Conservation (phyloP, 2,113 vertebrate species). For the Cyanistes caeruleus region DNA sequence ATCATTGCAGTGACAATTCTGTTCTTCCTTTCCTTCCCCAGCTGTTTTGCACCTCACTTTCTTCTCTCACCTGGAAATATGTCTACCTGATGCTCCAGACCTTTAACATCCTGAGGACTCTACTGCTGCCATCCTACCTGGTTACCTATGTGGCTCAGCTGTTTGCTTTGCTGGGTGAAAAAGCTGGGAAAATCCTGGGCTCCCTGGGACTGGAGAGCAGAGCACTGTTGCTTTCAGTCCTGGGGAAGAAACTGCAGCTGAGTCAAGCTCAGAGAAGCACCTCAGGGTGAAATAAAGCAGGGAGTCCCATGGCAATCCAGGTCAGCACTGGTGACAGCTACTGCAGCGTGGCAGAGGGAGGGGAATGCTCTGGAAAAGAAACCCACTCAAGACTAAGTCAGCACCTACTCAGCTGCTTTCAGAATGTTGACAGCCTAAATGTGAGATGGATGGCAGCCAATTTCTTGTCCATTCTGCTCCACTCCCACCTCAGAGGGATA, state of each 20-base stretch:
- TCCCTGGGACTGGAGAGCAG: not conserved
- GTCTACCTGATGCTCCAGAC: constrained; percentile 18
- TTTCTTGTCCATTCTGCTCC: not conserved
- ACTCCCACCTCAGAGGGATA: not conserved
- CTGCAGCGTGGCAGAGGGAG: not conserved
- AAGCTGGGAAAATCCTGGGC: not conserved
- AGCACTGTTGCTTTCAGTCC: not conserved
- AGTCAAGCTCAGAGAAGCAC: not conserved
- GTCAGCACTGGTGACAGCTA: not conserved
- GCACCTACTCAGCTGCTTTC: not conserved
- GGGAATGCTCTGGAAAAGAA: not conserved
- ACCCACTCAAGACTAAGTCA: not conserved
- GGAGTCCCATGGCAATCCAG: not conserved
- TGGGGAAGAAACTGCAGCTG: not conserved
- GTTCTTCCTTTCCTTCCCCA: constrained; percentile 7
- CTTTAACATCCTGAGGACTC: not conserved
- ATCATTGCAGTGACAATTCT: not conserved
- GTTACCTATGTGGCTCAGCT: not conserved
- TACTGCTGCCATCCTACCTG: constrained; percentile 8
- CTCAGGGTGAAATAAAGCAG: not conserved
- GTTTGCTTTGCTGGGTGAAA: not conserved
- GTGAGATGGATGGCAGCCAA: not conserved
- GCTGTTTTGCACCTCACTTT: constrained; percentile 14
- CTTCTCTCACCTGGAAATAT: constrained; percentile 27
- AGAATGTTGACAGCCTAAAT: not conserved